Evolutionary conservation across 2,797 vertebrate genomes (phyloP).

Genomic region (Coilia nasus): DNA sequence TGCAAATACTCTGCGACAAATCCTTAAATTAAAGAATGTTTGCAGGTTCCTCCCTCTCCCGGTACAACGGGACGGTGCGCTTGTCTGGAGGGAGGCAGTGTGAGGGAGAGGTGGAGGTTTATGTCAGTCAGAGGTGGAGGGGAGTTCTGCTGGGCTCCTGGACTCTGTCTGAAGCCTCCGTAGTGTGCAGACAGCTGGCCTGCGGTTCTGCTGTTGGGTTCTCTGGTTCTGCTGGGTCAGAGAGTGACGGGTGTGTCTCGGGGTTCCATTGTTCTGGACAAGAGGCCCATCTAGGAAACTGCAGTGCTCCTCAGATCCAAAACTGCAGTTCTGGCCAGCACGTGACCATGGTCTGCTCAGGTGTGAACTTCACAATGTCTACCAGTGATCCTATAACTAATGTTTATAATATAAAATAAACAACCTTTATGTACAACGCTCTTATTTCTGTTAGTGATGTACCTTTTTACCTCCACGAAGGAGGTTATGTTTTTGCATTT

Average conservation of each 20-base stretch:
- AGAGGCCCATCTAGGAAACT: conserved; percentile 51
- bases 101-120: conserved; percentile 63
- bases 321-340: conserved; percentile 37
- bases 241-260: conserved; percentile 44
- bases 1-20: too few species aligned
- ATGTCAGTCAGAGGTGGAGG: conserved; percentile 59
- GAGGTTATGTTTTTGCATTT: not conserved
- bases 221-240: conserved; percentile 28
- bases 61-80: conserved; percentile 20
- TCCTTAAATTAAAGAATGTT: not conserved
- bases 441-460: too few species aligned
- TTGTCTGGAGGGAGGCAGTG: conserved; percentile 56
- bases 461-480: too few species aligned
- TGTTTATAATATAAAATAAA: too few species aligned
- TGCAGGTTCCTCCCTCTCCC: conserved; percentile 33
- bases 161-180: conserved; percentile 56
- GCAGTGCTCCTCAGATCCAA: conserved; percentile 39
- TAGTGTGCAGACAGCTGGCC: conserved; percentile 67
- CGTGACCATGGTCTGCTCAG: conserved; percentile 36
- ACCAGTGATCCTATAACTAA: not conserved
- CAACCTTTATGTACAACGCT: too few species aligned
- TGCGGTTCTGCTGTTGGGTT: conserved; percentile 62
- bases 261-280: conserved; percentile 52
- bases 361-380: conserved; percentile 24
- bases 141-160: conserved; percentile 60